Base-by-base conservation (phyloP, 2,113 vertebrate species). In the Aptenodytes patagonicus region DNA sequence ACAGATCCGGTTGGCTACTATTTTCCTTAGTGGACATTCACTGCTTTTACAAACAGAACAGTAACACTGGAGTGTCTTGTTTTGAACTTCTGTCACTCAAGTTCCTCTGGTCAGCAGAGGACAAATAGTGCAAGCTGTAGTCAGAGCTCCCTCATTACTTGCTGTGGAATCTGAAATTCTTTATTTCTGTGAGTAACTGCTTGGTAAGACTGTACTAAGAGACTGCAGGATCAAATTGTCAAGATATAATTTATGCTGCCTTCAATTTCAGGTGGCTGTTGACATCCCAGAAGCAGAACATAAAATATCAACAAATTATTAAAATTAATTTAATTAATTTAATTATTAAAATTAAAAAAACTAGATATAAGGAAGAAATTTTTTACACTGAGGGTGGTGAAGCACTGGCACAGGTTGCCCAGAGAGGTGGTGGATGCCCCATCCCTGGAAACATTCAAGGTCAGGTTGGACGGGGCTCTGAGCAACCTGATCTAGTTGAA, bases 1-100 rank as follows among this genome's bases (percentile, higher is more conserved):
- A 81, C 96, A 97, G 91, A 95, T 96, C 95, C 89, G 79, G 89
- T 72, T 91, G 71, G 94, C 95, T 90, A 36, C 89, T 73, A 4
- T 52, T 95, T 95, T 66, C 62, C 84, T 95, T 61, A 85, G 78
- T 66, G 81, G 89, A 61, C 78, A 90, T 96, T 95, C 91, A 95
- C 60, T 83, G 49, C 78, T 83, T 96, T 95, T 94, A 88, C 73
- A 95, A 96, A 87, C 18, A 51, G 73, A 96, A 88, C 70, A 90
- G 81, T 64, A 89, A 92, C 89, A 64, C 73, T 94, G 90, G 58
- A 95, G 71, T 51, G 78, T 89, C 87, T 94, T 94, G 70, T 80
- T 97, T 95, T 81, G 87, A 85, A 91, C 84, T 90, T 94, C 79
- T 80, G 71, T 86, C 71, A 42, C 60, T 97, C 70, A 85, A 85